Evolutionary conservation across 2,888 invertebrate genomes (phyloP), one percentile per base, ranked within the genome.

Genomic region (Dichetophora obliterata): DNA sequence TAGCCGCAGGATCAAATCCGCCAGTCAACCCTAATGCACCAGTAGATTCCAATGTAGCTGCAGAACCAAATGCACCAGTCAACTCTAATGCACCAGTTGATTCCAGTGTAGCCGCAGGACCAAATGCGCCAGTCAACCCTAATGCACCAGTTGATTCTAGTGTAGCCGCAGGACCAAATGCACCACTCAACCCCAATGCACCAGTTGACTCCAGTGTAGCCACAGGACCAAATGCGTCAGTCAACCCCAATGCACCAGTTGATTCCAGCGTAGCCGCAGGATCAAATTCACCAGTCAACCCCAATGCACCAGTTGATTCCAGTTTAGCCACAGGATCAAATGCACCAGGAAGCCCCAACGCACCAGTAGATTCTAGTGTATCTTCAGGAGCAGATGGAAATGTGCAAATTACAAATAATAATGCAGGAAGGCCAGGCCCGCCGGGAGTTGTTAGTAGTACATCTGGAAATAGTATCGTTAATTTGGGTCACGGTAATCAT

Each of bases 101-200:
- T 57, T 76, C 77, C 0, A 75, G 59, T 68, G 76, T 66, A 54
- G 43, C 78, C 50, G 70, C 73, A 0, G 77, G 77, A 5, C 79
- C 79, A 1, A 81, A 71, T 1, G 54, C 63, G 0, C 74, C 80
- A 9, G 50, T 73, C 0, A 43, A 78, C 0, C 80, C 81, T 0
- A 76, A 65, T 0, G 65, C 72, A 0, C 78, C 80, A 34, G 73
- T 77, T 0, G 73, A 77, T 16, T 73, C 82, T 57, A 73, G 70
- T 8, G 63, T 76, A 43, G 78, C 81, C 0, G 79, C 76, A 80
- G 75, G 68, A 61, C 76, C 80, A 48, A 72, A 63, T 5, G 76
- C 75, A 37, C 76, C 77, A 3, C 75, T 48, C 3, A 54, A 75
- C 0, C 61, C 78, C 54, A 71, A 59, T 0, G 74, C 77, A 16